Conservation (phyloP, 2,797 vertebrate genomes). For the Mionectes olivaceus region DNA sequence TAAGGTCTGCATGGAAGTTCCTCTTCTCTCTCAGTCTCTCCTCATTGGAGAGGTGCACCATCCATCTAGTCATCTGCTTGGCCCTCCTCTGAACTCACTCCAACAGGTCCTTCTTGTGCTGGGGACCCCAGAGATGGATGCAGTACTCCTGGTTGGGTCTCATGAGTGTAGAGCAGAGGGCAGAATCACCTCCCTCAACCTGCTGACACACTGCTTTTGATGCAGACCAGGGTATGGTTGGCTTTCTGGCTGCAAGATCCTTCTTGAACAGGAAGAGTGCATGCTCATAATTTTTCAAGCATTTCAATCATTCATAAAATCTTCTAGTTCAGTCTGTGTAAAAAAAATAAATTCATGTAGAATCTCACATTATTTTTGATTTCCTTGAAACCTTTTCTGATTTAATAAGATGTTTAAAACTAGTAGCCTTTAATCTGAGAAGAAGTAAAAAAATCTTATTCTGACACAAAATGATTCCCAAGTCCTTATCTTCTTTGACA, state of each 20-base stretch:
- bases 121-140: not conserved
- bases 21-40: not conserved
- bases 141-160: not conserved
- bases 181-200: not conserved
- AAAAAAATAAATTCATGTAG: not conserved
- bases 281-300: rapidly evolving
- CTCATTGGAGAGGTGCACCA: not conserved
- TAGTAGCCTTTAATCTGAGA: not conserved
- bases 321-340: not conserved
- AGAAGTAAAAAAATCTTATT: not conserved
- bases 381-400: not conserved
- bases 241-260: not conserved
- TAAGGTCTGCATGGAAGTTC: not conserved
- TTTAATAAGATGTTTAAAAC: not conserved
- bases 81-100: not conserved
- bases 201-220: rapidly evolving
- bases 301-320: not conserved
- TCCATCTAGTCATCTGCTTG: not conserved
- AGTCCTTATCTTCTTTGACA: not conserved
- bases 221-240: not conserved
- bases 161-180: not conserved
- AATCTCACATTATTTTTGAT: not conserved
- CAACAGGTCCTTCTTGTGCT: not conserved
- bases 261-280: not conserved
- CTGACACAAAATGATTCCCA: not conserved